Evolutionary conservation across 37 sponge, comb jelly and placozoan genomes (phyloP), one percentile per base, ranked within the genome.

Genomic region (Eunapius fragilis): DNA sequence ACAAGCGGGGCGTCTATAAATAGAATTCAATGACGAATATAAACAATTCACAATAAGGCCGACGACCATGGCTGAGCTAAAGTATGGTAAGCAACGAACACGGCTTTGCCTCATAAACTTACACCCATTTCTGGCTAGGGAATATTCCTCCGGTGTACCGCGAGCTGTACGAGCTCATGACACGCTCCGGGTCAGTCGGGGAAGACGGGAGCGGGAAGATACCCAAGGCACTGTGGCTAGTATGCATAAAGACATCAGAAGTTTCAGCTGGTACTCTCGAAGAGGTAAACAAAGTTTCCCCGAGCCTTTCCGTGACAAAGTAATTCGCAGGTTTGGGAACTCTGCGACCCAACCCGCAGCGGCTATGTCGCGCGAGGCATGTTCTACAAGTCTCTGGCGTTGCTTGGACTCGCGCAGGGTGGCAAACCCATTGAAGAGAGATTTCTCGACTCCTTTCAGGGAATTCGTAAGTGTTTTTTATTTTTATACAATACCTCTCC

Each of bases 391-490:
- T 85, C 94, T 9, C 79, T 95, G 45, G 94, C 94, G 24, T 82
- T 91, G 19, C 74, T 71, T 38, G 94, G 89, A 0, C 38, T 95
- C 67, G 94, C 89, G 27, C 96, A 95, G 45, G 82, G 87, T 50
- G 94, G 96, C 24, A 95, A 93, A 45, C 91, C 89, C 2, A 75
- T 91, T 30, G 92, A 92, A 17, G 89, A 93, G 77, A 88, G 83
- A 71, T 14, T 70, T 0, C 91, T 95, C 22, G 36, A 80, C 32
- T 41, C 35, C 27, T 79, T 67, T 77, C 88, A 75, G 70, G 89
- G 80, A 10, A 74, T 67, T 22, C 91, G 96, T 88, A 34, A 27
- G 84, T 70, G 26, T 2, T 14, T 23, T 28, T 27, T 9, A 9
- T 36, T 45, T 24, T 28, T 34, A 33, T 27, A 34, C 77, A 25